Evolutionary conservation across 2,797 vertebrate species (phyloP), one percentile per base, ranked within the genome.

Genomic region (Sebastiscus albofasciatus): DNA sequence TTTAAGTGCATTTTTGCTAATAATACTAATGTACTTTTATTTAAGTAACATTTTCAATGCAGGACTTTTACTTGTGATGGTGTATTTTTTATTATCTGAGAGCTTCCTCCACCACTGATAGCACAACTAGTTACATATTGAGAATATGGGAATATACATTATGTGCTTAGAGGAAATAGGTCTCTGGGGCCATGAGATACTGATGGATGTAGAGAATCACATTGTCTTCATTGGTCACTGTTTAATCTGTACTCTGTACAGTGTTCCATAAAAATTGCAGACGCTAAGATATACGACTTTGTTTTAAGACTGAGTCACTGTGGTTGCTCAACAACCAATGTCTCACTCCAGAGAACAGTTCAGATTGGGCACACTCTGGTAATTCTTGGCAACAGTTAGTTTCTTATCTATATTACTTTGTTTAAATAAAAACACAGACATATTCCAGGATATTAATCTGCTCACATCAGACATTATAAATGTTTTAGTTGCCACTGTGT

Each of bases 381-480:
- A 24, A 59, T 79, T 84, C 61, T 75, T 78, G 77, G 72, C 67
- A 70, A 18, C 1, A 1, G 13, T 75, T 0, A 22, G 36, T 72
- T 81, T 75, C 60, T 85, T 87, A 86, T 90, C 84, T 78, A 22
- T 58, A 81, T 80, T 78, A 36, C 10, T 74, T 76, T 70, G 80
- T 85, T 77, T n/a, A n/a, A 81, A 73, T 68, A 79, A 62, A 90
- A 87, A 88, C 86, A 86, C 56, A 89, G 66, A 84, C 54, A 46
- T 74, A 75, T 88, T 84, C 55, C 42, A 82, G 73, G 52, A 74
- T 71, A 78, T 81, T 49, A 86, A 74, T 90, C 76, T 58, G 46
- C 34, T 83, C 24, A 61, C 18, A 79, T 71, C 36, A 77, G 61
- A 74, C 20, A 49, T 54, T 42, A 64, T 72, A 66, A 78, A 83